Evolutionary conservation across 2,797 vertebrate species (phyloP), one percentile per base, ranked within the genome.

Genomic region (Poeciliopsis presidionis): DNA sequence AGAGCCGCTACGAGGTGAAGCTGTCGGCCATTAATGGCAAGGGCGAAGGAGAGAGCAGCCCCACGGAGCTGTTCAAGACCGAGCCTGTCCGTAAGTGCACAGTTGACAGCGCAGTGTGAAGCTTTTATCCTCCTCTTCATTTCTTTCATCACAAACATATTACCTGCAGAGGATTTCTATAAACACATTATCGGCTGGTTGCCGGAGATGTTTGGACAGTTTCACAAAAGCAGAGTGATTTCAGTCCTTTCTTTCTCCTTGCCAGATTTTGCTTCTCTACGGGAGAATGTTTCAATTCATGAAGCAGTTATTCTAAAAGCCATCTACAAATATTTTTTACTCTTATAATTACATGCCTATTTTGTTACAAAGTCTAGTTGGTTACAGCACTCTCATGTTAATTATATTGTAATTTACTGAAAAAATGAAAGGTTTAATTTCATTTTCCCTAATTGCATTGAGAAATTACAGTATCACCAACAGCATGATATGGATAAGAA

Each of bases 21-120:
- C 89, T 99, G 92, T 98, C 97, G 0, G 98, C 98, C 6, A 93
- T 99, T 92, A 99, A 99, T 0, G 98, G 98, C 88, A 99, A 99
- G 84, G 98, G 98, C 0, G 95, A 97, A 82, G 97, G 98, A 0
- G 98, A 99, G 89, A 95, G 95, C 84, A 98, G 98, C 78, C 65
- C 90, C 0, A 78, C 92, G 0, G 93, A 95, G 0, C 86, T 96
- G 87, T 99, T 99, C 96, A 97, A 97, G 94, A 99, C 98, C 0
- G 95, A 97, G 81, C 97, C 97, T 90, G 97, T 99, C 82, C 97
- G 98, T 99, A 98, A 99, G 98, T 99, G 90, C 70, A 67, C 59
- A 16, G 39, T 81, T 76, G 61, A 76, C 30, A 55, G 39, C 71
- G 49, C 14, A 41, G 67, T 22, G 49, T 28, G 18, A 43, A 74